Evolutionary conservation across 1,140 invertebrate genomes (phyloP).

Genomic region (Aphis gossypii): DNA sequence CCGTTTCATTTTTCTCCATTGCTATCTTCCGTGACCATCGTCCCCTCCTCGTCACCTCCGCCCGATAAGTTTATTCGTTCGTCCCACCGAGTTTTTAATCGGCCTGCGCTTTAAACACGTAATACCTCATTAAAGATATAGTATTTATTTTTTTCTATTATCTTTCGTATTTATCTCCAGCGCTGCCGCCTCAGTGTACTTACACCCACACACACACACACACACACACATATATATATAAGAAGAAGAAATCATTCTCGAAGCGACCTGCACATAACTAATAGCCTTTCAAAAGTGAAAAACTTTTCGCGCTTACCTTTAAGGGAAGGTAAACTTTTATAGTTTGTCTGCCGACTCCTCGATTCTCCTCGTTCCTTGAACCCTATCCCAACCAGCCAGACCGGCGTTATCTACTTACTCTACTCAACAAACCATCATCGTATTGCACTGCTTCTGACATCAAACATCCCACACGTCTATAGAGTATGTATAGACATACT

Average conservation of each 20-base stretch:
- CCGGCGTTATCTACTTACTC: neutral
- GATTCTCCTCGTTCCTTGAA: neutral
- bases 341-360: neutral
- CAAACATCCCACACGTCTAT: neutral
- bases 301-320: constrained; percentile 36
- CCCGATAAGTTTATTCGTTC: neutral
- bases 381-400: neutral
- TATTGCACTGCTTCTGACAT: neutral
- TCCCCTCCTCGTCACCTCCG: neutral
- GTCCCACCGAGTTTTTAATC: constrained; percentile 1
- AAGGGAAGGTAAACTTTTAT: neutral
- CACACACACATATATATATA: neutral
- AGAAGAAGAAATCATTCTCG: neutral
- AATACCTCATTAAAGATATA: constrained; percentile 42
- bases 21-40: constrained; percentile 27
- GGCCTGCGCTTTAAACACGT: neutral
- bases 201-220: too few relatives aligned
- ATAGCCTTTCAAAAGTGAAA: constrained; percentile 48
- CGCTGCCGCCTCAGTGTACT: neutral
- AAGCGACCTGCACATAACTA: neutral
- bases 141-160: neutral
- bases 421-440: neutral
- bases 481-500: neutral
- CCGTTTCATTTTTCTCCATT: constrained; percentile 32
- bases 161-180: constrained; percentile 27